These are phyloP conservation scores for Pantherophis vulpinus DNA, from an alignment of 2,797 vertebrate species.

Conservation along the genomic window DNA sequence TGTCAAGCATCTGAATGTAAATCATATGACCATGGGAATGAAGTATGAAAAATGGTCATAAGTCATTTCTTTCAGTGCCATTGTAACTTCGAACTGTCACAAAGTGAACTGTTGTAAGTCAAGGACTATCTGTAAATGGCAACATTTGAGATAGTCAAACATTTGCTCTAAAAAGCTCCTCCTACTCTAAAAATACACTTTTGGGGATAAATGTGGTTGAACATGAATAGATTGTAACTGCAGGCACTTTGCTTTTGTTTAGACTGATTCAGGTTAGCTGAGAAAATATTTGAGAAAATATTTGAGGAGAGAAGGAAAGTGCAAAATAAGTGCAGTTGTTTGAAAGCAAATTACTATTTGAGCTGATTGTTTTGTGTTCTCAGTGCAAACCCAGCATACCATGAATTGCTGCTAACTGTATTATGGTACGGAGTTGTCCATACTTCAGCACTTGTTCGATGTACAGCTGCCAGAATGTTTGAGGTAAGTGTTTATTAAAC, in stretches of 20 bases:
- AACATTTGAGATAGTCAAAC: neutral
- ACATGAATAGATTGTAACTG: neutral
- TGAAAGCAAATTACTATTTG: neutral
- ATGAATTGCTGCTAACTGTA: slow-evolving; percentile 92
- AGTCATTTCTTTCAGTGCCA: neutral
- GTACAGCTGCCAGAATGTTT: slow-evolving; percentile 97
- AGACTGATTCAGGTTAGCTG: neutral
- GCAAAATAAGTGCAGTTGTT: neutral
- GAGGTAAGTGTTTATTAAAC: slow-evolving; percentile 79
- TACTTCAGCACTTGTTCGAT: slow-evolving; percentile 95
- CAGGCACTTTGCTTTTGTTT: neutral
- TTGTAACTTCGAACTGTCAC: neutral
- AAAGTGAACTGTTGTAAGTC: neutral
- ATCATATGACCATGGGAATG: neutral
- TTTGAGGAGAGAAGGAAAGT: neutral
- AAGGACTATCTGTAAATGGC: neutral
- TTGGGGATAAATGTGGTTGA: neutral
- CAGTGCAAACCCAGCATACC: slow-evolving; percentile 96
- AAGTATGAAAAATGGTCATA: neutral
- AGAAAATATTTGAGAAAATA: neutral
- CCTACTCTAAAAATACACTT: neutral
- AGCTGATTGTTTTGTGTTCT: slow-evolving; percentile 42
- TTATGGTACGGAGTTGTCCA: slow-evolving; percentile 99
- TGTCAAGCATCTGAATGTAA: neutral
- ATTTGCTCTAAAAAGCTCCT: neutral